Conservation (phyloP, 1,140 invertebrate species). For the Schlechtendalia chinensis region DNA sequence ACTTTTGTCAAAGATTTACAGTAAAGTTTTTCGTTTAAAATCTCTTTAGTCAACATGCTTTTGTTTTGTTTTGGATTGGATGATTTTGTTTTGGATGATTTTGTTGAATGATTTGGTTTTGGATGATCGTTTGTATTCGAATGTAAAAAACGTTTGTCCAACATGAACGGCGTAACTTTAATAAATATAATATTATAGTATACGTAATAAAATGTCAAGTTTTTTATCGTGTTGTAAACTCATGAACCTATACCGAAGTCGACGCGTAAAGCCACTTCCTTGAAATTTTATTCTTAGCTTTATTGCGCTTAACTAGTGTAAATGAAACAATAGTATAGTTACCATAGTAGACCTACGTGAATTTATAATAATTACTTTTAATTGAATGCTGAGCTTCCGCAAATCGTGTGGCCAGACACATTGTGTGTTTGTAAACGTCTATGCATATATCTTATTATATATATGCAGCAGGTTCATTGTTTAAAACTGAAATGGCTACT, state of each 20-base stretch:
- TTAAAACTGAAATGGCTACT: neutral
- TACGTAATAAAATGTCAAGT: neutral
- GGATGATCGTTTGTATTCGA: no score
- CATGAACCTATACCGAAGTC: neutral
- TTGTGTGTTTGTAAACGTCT: constrained; percentile 12
- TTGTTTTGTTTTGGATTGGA: no score
- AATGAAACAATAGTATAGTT: neutral
- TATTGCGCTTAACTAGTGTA: constrained; percentile 3
- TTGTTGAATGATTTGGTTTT: no score
- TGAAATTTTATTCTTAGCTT: constrained; percentile 15
- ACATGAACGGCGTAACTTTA: no score
- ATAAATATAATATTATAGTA: no score
- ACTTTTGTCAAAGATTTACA: no score
- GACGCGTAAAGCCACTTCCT: neutral
- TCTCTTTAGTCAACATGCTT: no score
- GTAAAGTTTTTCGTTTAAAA: no score
- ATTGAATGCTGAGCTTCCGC: constrained; percentile 31
- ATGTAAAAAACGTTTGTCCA: no score
- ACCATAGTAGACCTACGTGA: constrained; percentile 1
- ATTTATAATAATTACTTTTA: constrained; percentile 39
- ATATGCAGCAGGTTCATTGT: neutral
- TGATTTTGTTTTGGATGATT: no score
- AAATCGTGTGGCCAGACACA: constrained; percentile 17
- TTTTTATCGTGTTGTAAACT: neutral
- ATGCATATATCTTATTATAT: neutral